Evolutionary conservation across 2,113 vertebrate species (phyloP).

Genomic region (Pyrgilauda ruficollis): DNA sequence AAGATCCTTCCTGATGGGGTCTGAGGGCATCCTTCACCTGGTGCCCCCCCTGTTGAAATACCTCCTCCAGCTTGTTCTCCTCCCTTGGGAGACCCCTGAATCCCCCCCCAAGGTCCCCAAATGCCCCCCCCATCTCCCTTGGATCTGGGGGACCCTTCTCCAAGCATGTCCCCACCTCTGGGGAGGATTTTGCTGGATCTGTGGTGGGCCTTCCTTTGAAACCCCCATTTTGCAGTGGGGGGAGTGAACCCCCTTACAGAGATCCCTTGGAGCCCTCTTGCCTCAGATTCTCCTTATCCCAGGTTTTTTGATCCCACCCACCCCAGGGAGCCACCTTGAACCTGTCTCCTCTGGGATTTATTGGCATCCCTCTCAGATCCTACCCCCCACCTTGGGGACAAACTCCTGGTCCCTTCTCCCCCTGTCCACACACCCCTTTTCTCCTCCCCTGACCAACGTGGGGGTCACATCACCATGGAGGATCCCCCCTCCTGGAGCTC

Average conservation of each 20-base stretch:
- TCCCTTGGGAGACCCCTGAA: background rate
- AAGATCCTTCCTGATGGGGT: too few species aligned
- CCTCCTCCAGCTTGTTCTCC: background rate
- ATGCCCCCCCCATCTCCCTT: background rate
- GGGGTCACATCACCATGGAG: background rate
- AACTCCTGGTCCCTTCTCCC: background rate
- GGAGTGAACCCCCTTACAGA: too few species aligned
- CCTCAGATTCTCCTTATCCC: background rate
- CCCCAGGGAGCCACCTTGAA: background rate
- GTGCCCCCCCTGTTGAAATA: background rate
- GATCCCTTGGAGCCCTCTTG: background rate
- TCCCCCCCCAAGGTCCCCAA: background rate
- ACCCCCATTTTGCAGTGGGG: background rate
- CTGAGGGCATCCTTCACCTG: background rate
- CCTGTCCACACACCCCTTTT: background rate
- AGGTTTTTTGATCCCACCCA: background rate
- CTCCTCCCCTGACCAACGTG: background rate
- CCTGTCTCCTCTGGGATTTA: background rate
- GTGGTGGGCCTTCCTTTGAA: background rate
- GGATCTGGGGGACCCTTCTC: background rate
- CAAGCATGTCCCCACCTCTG: accelerated
- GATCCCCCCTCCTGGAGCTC: background rate
- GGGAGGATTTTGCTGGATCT: background rate
- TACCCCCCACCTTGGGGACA: background rate
- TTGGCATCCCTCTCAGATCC: background rate